Evolutionary conservation across 2,888 invertebrate species (phyloP), one percentile per base, ranked within the genome.

Genomic region (Acanthoscelides obtectus): DNA sequence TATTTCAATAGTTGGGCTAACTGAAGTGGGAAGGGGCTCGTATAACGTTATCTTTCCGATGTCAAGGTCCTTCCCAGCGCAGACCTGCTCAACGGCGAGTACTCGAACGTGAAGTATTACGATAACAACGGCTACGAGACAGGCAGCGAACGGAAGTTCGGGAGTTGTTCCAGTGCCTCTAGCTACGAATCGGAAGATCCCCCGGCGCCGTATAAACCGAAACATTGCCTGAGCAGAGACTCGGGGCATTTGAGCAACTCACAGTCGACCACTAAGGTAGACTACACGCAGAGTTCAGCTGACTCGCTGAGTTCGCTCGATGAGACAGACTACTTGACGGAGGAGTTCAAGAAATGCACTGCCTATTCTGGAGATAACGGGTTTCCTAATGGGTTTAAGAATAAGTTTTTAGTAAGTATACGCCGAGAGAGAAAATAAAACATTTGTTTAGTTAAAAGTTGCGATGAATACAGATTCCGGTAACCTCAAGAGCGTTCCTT

Each of bases 281-380:
- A 83, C 74, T 84, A 82, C 69, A 84, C 84, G 22, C 84, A 82
- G 65, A 86, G 85, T 76, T 85, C 85, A 3, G 83, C 82, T 6
- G 86, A 86, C 77, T 85, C 85, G 67, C 73, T 86, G 65, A 85
- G 85, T 77, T 86, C 86, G 6, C 79, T 86, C 69, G 86, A 86
- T 74, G 86, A 86, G 72, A 83, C 84, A 5, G 86, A 86, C 79
- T 85, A 80, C 77, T 74, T 84, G 63, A 80, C 82, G 20, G 82
- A 84, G 72, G 82, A 83, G 73, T 82, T 85, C 76, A 79, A 81
- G 71, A 85, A 84, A 76, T 84, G 84, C 70, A 76, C 79, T 3
- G 75, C 77, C 21, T 78, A 78, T 68, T 76, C 75, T 27, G 73
- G 77, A 19, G 77, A 78, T 69, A 77, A 78, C 70, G 77, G 77